These are phyloP conservation scores for Anguilla megastoma DNA, from an alignment of 2,797 vertebrate genomes.

Conservation along the genomic window DNA sequence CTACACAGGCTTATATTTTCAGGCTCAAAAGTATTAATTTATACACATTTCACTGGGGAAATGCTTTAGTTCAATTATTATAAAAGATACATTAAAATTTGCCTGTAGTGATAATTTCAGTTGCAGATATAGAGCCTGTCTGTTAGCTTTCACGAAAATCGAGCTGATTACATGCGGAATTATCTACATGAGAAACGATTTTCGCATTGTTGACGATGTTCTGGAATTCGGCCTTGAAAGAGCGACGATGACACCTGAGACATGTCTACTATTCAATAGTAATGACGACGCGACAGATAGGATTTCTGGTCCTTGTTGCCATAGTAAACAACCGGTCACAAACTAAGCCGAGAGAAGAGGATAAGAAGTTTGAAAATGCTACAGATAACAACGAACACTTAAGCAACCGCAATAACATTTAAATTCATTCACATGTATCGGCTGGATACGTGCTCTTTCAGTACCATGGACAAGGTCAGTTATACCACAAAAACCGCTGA, in stretches of 20 bases:
- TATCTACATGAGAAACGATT: too few species aligned
- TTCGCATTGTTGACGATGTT: too few species aligned
- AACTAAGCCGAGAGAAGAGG: background rate
- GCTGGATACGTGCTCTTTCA: conserved; percentile 53
- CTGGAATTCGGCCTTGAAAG: too few species aligned
- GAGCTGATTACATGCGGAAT: too few species aligned
- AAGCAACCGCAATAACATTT: background rate
- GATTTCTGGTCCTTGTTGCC: conserved; percentile 66
- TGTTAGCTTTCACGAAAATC: too few species aligned
- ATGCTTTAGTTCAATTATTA: too few species aligned
- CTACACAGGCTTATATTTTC: too few species aligned
- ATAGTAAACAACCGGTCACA: conserved; percentile 48
- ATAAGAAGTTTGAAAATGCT: background rate
- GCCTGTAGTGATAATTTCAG: too few species aligned
- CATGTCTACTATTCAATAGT: conserved; percentile 55
- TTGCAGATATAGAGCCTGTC: too few species aligned
- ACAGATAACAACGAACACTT: background rate
- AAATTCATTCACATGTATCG: background rate
- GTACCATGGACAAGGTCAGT: conserved; percentile 69
- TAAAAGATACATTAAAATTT: too few species aligned
- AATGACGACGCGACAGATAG: conserved; percentile 63
- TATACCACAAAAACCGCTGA: background rate
- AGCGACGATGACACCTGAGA: conserved; percentile 67
- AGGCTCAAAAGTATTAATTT: too few species aligned
- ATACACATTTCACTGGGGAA: too few species aligned